Evolutionary conservation across 1,140 invertebrate species (phyloP).

Genomic region (Prorops nasuta): DNA sequence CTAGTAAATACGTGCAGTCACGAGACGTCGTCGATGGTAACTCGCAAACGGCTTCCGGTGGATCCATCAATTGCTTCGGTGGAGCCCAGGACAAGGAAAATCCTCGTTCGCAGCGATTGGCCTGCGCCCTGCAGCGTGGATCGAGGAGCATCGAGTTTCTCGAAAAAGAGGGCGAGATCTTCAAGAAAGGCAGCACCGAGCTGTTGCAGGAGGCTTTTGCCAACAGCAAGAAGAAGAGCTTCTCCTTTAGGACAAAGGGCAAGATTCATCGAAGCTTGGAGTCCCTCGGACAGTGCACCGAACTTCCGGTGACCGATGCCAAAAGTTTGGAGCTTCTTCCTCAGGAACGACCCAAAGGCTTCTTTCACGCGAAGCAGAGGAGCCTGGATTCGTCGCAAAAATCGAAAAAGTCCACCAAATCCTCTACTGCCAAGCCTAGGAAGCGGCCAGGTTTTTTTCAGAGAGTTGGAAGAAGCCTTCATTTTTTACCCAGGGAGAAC

Average conservation of each 20-base stretch:
- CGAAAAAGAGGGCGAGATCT: slow-evolving; percentile 39
- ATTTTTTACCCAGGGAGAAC: slow-evolving; percentile 37
- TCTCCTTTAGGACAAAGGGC: slow-evolving; percentile 31
- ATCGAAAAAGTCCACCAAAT: slow-evolving; percentile 26
- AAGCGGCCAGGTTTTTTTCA: slow-evolving; percentile 36
- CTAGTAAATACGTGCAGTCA: no score
- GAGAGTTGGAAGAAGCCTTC: slow-evolving; percentile 35
- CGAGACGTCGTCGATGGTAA: neutral
- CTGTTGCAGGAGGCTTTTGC: slow-evolving; percentile 21
- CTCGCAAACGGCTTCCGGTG: slow-evolving; percentile 5
- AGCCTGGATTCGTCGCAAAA: slow-evolving; percentile 32
- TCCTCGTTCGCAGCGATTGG: neutral
- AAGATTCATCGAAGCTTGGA: slow-evolving; percentile 37
- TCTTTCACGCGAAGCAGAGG: slow-evolving; percentile 30
- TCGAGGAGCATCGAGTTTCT: slow-evolving; percentile 35
- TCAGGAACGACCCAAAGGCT: slow-evolving; percentile 18
- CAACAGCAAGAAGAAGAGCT: slow-evolving; percentile 18
- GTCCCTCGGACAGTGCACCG: slow-evolving; percentile 28
- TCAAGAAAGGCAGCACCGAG: slow-evolving; percentile 34
- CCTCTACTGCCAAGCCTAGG: slow-evolving; percentile 19
- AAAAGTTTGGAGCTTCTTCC: slow-evolving; percentile 35
- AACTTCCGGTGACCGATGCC: slow-evolving; percentile 20
- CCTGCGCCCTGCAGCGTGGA: neutral
- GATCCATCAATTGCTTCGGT: slow-evolving; percentile 32
- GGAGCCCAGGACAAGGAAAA: slow-evolving; percentile 13